A percentile compares a stretch with the other conserved stretches of the same genome.
Conservation (phyloP, 2,113 vertebrate genomes). For the Ursus arctos region DNA sequence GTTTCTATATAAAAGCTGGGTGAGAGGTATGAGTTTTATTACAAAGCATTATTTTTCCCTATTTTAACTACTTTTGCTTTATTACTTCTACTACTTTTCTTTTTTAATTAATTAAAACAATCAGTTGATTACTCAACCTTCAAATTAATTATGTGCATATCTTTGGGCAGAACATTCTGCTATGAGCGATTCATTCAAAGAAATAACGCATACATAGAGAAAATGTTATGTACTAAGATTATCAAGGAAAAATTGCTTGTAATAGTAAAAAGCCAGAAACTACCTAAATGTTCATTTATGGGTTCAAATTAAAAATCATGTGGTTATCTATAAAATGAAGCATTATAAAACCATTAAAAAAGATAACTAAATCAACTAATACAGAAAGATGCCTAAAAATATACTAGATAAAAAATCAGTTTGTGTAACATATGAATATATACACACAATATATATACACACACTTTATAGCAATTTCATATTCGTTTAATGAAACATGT, state of each 20-base stretch:
- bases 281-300: background rate
- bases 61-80: background rate
- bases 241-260: background rate
- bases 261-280: background rate
- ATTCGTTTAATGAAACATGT: background rate
- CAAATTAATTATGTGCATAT: background rate
- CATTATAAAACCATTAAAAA: background rate
- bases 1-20: background rate
- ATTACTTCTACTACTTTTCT: background rate
- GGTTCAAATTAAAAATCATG: background rate
- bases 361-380: background rate
- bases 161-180: background rate
- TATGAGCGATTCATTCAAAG: background rate
- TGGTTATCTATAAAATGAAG: background rate
- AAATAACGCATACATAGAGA: background rate
- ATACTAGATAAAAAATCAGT: background rate
- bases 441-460: background rate
- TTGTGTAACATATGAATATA: background rate
- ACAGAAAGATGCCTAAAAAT: background rate
- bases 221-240: background rate
- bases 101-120: slow-evolving; percentile 7
- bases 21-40: background rate
- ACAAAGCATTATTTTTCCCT: background rate
- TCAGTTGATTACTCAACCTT: slow-evolving; percentile 1
- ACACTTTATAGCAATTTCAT: background rate